A percentile compares a stretch with the other conserved stretches of the same genome.
phyloP scores from a whole-genome alignment of 1,140 invertebrate genomes.

The Drosophila santomea region DNA sequence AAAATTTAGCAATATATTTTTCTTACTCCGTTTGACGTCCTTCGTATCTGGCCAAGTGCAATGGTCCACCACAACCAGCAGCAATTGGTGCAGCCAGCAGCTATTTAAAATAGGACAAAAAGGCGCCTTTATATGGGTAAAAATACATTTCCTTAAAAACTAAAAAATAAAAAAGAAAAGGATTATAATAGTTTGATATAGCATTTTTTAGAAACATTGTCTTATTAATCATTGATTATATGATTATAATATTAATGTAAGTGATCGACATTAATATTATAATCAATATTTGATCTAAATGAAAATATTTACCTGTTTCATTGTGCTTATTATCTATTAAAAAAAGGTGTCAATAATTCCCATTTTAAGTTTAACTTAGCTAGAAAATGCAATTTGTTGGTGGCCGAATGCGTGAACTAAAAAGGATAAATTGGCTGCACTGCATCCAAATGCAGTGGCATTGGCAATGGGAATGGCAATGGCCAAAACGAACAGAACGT shows the following conservation, averaged over 20 bases:
- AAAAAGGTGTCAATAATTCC: not conserved
- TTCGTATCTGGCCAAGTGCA: slow-evolving; percentile 52
- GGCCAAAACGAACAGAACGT: slow-evolving; percentile 24
- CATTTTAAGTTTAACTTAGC: too few species aligned
- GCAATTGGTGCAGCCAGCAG: slow-evolving; percentile 26
- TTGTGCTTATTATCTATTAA: not conserved
- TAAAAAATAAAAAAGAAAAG: too few species aligned
- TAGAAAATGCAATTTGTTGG: not conserved
- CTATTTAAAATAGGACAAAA: not conserved
- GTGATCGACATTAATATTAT: too few species aligned
- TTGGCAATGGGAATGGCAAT: slow-evolving; percentile 52
- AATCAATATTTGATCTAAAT: too few species aligned
- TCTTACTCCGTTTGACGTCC: slow-evolving; percentile 72
- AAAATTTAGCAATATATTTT: slow-evolving; percentile 78
- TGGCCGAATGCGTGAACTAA: not conserved
- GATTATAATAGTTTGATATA: too few species aligned
- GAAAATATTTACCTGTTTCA: too few species aligned
- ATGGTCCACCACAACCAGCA: slow-evolving; percentile 18
- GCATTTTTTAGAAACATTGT: too few species aligned
- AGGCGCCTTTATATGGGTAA: not conserved
- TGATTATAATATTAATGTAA: too few species aligned
- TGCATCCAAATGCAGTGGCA: slow-evolving; percentile 21
- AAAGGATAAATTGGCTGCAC: slow-evolving; percentile 22
- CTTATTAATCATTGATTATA: too few species aligned
- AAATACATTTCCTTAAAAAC: too few species aligned